phyloP scores from a whole-genome alignment of 2,888 invertebrate genomes.

The Rhodophaea formosa region DNA sequence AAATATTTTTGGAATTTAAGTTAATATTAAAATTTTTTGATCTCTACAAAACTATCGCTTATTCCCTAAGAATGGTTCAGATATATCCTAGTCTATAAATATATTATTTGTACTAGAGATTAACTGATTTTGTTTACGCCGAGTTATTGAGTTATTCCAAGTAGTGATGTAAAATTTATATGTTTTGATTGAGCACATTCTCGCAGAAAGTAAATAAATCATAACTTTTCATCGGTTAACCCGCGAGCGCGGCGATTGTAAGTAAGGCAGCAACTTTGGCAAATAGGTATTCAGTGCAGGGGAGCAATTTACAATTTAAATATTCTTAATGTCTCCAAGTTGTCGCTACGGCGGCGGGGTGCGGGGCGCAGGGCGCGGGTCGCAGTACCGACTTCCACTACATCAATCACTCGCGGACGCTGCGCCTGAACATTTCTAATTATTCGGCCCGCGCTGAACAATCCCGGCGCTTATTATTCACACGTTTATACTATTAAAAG shows the following conservation, averaged over 20 bases:
- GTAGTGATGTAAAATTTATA: not conserved
- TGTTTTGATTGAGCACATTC: not conserved
- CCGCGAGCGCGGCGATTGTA: constrained; percentile 41
- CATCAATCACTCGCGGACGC: constrained; percentile 79
- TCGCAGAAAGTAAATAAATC: constrained; percentile 1
- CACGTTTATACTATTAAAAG: constrained; percentile 30
- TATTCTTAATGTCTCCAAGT: constrained; percentile 80
- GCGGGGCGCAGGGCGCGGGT: constrained; percentile 34
- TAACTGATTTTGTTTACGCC: too few relatives aligned
- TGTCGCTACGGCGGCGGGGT: constrained; percentile 51
- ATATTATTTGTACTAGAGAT: too few relatives aligned
- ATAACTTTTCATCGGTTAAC: constrained; percentile 22
- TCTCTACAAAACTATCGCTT: too few relatives aligned
- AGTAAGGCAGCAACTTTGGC: constrained; percentile 60
- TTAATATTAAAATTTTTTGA: too few relatives aligned
- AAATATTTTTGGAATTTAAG: too few relatives aligned
- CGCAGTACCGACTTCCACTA: constrained; percentile 68
- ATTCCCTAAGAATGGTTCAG: too few relatives aligned
- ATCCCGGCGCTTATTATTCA: constrained; percentile 46
- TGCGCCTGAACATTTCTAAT: constrained; percentile 79
- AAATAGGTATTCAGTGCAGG: constrained; percentile 79
- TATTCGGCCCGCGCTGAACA: constrained; percentile 67
- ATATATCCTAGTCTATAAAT: too few relatives aligned
- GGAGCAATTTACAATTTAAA: constrained; percentile 80
- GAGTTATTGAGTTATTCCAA: too few relatives aligned